Percentiles rank a stretch among this genome's conserved stretches.
phyloP scores from a whole-genome alignment of 2,113 vertebrate genomes.

The Tupaia tana region DNA sequence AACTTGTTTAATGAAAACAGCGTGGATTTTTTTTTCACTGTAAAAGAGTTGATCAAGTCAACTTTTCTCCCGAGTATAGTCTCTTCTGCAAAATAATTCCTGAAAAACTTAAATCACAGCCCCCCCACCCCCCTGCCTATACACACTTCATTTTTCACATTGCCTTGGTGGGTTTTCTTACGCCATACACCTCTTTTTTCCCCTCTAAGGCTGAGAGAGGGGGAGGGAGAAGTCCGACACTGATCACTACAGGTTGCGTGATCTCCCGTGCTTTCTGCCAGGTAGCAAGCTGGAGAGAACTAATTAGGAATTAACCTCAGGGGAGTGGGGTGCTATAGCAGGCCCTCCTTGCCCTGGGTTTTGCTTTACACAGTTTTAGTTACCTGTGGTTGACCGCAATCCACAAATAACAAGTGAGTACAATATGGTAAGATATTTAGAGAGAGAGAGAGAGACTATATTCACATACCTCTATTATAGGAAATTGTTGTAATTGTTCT shows the following conservation, averaged over 20 bases:
- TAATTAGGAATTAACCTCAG: neutral
- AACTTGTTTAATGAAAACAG: neutral
- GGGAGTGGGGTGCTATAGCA: too few species aligned
- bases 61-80: neutral
- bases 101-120: neutral
- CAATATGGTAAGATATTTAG: too few species aligned
- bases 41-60: neutral
- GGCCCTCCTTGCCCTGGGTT: too few species aligned
- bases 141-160: neutral
- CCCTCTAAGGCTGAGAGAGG: neutral
- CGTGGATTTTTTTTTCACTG: neutral
- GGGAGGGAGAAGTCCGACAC: neutral
- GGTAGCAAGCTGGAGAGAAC: neutral
- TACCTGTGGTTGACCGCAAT: too few species aligned
- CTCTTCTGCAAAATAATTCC: constrained; percentile 25
- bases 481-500: too few species aligned
- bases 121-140: neutral
- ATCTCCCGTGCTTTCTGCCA: neutral
- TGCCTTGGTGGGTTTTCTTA: neutral
- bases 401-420: too few species aligned
- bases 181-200: neutral
- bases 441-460: too few species aligned
- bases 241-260: neutral
- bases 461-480: too few species aligned
- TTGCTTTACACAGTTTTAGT: too few species aligned